phyloP scores from a whole-genome alignment of 2,797 vertebrate species.

The Podarcis siculus region DNA sequence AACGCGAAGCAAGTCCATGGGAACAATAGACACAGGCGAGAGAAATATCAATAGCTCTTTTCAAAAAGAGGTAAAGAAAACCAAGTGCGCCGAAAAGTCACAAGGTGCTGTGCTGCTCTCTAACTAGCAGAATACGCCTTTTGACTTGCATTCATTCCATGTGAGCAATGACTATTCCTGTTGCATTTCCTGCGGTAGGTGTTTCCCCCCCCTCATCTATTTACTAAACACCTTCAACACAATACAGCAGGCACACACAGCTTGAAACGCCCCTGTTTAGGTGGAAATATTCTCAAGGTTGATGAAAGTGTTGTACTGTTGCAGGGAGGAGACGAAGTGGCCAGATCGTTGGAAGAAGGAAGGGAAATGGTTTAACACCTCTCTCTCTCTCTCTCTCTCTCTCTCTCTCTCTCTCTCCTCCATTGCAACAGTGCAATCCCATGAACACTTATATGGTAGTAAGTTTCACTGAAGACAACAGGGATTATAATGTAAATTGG shows the following conservation, averaged over 20 bases:
- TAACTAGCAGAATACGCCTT: neutral
- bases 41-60: neutral
- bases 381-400: neutral
- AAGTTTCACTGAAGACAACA: neutral
- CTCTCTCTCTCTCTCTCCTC: neutral
- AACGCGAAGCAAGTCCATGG: neutral
- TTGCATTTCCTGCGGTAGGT: neutral
- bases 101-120: neutral
- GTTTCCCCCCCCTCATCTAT: no score
- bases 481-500: no score
- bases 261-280: neutral
- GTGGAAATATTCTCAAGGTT: neutral
- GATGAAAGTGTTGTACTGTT: neutral
- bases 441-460: neutral
- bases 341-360: neutral
- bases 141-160: neutral
- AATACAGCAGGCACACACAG: neutral
- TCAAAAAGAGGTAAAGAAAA: neutral
- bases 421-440: neutral
- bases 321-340: neutral
- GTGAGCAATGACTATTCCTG: neutral
- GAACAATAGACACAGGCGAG: neutral
- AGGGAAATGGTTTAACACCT: neutral
- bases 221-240: neutral
- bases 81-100: constrained; percentile 3